These are phyloP conservation scores for Cariama cristata DNA, from an alignment of 2,113 vertebrate genomes.

Conservation along the genomic window DNA sequence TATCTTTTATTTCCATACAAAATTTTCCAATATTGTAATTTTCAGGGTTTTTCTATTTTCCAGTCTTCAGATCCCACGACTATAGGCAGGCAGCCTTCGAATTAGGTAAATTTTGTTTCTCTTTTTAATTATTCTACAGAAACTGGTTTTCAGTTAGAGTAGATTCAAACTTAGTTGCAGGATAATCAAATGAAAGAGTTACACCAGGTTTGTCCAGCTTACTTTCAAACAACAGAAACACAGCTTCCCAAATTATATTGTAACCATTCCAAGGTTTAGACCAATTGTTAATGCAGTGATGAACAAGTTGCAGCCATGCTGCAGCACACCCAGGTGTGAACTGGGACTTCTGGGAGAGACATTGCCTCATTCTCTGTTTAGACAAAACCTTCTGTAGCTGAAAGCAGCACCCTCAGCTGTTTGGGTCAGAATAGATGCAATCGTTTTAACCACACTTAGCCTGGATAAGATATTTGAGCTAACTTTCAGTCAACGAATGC, in stretches of 20 bases:
- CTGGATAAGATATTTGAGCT: not conserved
- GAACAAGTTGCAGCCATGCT: not conserved
- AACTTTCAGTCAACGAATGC: not conserved
- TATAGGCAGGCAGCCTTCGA: not conserved
- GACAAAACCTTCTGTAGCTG: not conserved
- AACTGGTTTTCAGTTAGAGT: not conserved
- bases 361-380: not conserved
- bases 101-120: not conserved
- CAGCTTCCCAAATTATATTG: not conserved
- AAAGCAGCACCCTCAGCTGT: conserved; percentile 41
- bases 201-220: not conserved
- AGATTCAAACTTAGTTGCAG: not conserved
- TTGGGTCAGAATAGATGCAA: not conserved
- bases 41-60: not conserved
- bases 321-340: not conserved
- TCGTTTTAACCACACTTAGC: not conserved
- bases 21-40: not conserved
- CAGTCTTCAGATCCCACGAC: not conserved
- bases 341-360: not conserved
- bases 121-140: not conserved
- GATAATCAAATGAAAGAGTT: not conserved
- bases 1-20: not conserved
- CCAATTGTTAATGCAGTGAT: not conserved
- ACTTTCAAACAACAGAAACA: not conserved
- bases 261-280: not conserved